Percentiles rank a stretch among this genome's conserved stretches.
Conservation (phyloP, 2,113 vertebrate species). For the Thalassarche chlororhynchos region DNA sequence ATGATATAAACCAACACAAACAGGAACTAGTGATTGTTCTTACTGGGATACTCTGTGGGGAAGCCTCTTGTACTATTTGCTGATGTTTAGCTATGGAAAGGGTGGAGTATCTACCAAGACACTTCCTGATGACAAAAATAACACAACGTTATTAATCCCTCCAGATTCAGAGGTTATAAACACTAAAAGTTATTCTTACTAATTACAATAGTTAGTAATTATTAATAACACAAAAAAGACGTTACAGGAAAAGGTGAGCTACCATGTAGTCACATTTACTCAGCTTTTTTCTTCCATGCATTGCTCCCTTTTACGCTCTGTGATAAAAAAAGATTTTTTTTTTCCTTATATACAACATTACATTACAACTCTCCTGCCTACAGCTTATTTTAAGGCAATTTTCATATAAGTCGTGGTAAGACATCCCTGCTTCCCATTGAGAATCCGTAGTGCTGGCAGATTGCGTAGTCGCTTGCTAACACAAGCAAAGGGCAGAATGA, state of each 20-base stretch:
- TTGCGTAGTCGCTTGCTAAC: fast-evolving
- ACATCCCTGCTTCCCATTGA: not conserved
- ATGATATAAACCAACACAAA: not conserved
- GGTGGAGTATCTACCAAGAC: not conserved
- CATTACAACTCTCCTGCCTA: not conserved
- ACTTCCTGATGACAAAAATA: not conserved
- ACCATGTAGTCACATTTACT: not conserved
- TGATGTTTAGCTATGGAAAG: not conserved
- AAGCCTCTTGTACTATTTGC: not conserved
- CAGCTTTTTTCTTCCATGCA: not conserved
- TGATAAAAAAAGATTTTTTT: not conserved
- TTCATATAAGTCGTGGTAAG: not conserved
- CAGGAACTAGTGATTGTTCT: not conserved
- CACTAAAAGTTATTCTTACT: not conserved
- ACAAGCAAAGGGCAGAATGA: not conserved
- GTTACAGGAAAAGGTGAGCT: not conserved
- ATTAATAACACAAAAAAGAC: not conserved
- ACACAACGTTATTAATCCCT: not conserved
- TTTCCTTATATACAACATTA: too few relatives aligned
- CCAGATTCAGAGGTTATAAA: not conserved
- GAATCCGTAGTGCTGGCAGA: not conserved
- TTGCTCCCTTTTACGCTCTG: not conserved
- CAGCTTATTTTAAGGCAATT: not conserved
- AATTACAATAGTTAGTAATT: not conserved
- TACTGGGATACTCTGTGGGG: not conserved